phyloP scores from a whole-genome alignment of 2,797 vertebrate genomes.

The Rhyacichthys aspro region DNA sequence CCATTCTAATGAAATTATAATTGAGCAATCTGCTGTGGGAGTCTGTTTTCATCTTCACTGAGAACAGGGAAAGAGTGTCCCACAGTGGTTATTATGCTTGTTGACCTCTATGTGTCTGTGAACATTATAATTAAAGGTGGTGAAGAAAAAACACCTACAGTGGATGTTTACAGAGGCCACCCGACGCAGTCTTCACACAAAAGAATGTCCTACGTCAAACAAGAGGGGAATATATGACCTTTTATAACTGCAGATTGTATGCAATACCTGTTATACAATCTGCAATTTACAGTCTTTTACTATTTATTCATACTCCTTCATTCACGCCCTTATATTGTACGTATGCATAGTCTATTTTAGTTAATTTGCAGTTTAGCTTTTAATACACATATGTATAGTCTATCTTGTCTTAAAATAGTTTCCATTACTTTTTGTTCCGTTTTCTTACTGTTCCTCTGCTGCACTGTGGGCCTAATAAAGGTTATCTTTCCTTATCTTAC shows the following conservation, averaged over 20 bases:
- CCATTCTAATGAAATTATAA: conserved; percentile 63
- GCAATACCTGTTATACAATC: too few species aligned
- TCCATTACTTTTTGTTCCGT: too few species aligned
- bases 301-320: neutral
- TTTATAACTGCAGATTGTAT: too few species aligned
- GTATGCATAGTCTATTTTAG: too few species aligned
- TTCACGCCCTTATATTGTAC: too few species aligned
- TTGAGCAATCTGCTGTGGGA: conserved; percentile 63
- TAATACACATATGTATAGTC: too few species aligned
- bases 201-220: conserved; percentile 26
- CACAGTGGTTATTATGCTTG: conserved; percentile 12
- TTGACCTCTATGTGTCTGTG: conserved; percentile 38
- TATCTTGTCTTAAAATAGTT: too few species aligned
- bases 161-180: conserved; percentile 20
- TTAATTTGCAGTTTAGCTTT: too few species aligned
- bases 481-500: too few species aligned
- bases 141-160: conserved; percentile 40
- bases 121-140: conserved; percentile 33
- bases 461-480: too few species aligned
- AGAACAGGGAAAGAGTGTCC: neutral
- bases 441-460: too few species aligned
- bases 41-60: conserved; percentile 23
- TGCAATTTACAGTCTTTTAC: too few species aligned
- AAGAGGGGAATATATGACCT: conserved; percentile 15
- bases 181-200: conserved; percentile 26